These are phyloP conservation scores for Epizoanthus fatuus DNA, from an alignment of 92 coral and sea anemone genomes.

Conservation along the genomic window DNA sequence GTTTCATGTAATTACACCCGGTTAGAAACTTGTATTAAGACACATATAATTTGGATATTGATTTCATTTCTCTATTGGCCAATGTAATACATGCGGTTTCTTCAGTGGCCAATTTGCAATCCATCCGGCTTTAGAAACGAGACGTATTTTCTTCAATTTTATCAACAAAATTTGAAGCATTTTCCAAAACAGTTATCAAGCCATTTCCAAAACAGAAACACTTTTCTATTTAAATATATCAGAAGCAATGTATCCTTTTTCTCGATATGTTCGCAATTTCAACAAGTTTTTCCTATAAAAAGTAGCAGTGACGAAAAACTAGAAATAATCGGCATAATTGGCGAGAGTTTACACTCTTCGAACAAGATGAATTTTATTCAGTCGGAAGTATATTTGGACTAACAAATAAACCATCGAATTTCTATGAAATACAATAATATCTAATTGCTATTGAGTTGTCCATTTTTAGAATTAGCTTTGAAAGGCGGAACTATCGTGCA, in stretches of 20 bases:
- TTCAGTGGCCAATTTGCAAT: neutral
- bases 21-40: neutral
- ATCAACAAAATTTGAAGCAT: neutral
- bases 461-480: neutral
- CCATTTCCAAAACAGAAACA: neutral
- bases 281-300: neutral
- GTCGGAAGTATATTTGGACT: neutral
- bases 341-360: neutral
- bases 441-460: constrained; percentile 6
- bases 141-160: neutral
- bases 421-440: constrained; percentile 12
- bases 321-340: neutral
- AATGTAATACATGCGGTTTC: neutral
- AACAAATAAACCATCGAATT: neutral
- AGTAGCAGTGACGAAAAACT: neutral
- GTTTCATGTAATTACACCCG: neutral
- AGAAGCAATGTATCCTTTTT: no score
- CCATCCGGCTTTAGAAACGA: neutral
- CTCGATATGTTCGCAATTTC: no score
- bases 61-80: neutral
- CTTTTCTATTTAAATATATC: no score
- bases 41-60: neutral
- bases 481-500: neutral
- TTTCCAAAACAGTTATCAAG: neutral
- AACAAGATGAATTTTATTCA: neutral